Conservation (phyloP, 2,113 vertebrate species). For the Psilopogon haemacephalus region DNA sequence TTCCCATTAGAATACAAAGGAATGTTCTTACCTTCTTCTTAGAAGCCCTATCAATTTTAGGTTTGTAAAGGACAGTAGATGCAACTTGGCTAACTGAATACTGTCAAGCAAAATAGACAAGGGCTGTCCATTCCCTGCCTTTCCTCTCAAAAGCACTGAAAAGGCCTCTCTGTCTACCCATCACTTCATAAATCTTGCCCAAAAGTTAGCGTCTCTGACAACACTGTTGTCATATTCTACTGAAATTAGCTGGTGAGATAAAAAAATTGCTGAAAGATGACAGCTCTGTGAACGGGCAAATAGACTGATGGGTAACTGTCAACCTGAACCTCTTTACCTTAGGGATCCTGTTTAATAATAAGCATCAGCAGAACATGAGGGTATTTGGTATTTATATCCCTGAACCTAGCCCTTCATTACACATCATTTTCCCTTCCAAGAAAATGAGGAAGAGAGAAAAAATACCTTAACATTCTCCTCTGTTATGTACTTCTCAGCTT, state of each 20-base stretch:
- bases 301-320: neutral
- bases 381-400: neutral
- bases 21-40: neutral
- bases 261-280: neutral
- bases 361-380: neutral
- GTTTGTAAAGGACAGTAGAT: neutral
- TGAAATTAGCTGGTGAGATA: neutral
- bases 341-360: neutral
- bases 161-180: neutral
- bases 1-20: neutral
- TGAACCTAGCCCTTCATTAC: neutral
- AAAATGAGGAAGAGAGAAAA: neutral
- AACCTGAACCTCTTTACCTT: neutral
- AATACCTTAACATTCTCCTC: slow-evolving; percentile 95
- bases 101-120: neutral
- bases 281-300: neutral
- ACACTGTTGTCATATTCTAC: neutral
- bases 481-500: slow-evolving; percentile 89
- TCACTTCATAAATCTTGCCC: neutral
- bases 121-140: neutral
- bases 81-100: neutral
- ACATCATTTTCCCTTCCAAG: neutral
- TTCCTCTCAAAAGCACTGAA: neutral
- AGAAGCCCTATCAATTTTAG: neutral
- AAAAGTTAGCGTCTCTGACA: neutral